Conservation (phyloP, 2,797 vertebrate species). For the Coluber constrictor region DNA sequence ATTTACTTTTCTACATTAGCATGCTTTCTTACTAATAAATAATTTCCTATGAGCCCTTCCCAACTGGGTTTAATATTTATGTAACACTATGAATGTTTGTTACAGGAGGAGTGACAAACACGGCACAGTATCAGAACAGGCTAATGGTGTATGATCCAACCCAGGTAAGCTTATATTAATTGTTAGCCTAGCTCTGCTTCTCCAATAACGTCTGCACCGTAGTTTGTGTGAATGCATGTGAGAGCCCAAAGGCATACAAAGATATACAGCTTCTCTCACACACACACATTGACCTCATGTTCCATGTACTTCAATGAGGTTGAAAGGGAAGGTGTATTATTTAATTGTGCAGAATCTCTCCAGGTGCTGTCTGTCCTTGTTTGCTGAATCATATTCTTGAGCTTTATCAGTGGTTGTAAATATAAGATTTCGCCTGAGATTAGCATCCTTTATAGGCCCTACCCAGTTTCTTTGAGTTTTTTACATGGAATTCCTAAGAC, state of each 20-base stretch:
- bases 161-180: conserved; percentile 77
- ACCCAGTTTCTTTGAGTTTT: neutral
- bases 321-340: neutral
- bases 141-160: conserved; percentile 96
- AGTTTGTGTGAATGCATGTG: neutral
- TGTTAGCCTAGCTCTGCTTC: neutral
- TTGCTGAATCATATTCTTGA: neutral
- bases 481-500: neutral
- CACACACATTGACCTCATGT: too few species aligned
- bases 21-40: conserved; percentile 20
- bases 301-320: neutral
- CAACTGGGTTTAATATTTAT: conserved; percentile 41
- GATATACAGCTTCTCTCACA: neutral
- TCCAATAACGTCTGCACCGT: neutral
- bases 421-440: neutral
- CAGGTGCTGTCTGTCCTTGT: neutral
- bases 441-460: neutral
- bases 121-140: conserved; percentile 96
- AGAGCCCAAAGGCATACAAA: neutral
- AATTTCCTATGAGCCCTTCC: conserved; percentile 40
- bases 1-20: conserved; percentile 31
- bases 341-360: neutral
- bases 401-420: neutral
- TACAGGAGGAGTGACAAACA: conserved; percentile 95
- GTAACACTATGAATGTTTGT: conserved; percentile 61